Evolutionary conservation across 2,888 invertebrate species (phyloP).

Genomic region (Phaonia tiefii): DNA sequence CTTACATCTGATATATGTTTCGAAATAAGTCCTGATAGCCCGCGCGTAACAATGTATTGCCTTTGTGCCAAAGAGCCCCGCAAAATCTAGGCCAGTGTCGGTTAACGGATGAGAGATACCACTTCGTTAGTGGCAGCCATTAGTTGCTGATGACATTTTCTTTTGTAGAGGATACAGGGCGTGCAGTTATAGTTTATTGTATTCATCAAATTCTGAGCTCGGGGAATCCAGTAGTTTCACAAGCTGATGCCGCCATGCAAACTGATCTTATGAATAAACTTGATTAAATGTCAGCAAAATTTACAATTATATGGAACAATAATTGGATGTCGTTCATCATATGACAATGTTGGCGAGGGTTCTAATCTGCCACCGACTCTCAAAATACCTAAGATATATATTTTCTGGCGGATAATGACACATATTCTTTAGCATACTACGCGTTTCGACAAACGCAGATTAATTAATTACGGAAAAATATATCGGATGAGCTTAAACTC

Average conservation of each 20-base stretch:
- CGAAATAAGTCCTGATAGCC: too few relatives aligned
- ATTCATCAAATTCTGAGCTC: slow-evolving; percentile 11
- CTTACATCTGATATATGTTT: too few relatives aligned
- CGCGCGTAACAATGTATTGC: too few relatives aligned
- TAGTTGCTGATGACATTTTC: slow-evolving; percentile 21
- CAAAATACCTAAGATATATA: neutral
- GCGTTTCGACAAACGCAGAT: too few relatives aligned
- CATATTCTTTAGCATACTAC: too few relatives aligned
- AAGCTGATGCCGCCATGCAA: too few relatives aligned
- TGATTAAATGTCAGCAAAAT: neutral
- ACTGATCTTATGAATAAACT: slow-evolving; percentile 13
- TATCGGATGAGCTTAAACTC: too few relatives aligned
- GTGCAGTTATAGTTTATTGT: slow-evolving; percentile 5
- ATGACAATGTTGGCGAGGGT: neutral
- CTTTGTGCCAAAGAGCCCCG: slow-evolving; percentile 33
- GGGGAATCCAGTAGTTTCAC: slow-evolving; percentile 17
- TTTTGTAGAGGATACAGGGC: too few relatives aligned
- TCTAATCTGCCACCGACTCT: slow-evolving; percentile 1
- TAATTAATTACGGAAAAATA: too few relatives aligned
- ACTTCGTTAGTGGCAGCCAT: slow-evolving; percentile 13
- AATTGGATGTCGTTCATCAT: slow-evolving; percentile 24
- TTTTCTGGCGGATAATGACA: neutral
- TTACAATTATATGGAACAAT: too few relatives aligned
- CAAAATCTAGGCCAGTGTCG: slow-evolving; percentile 34
- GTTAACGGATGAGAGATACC: slow-evolving; percentile 9